phyloP scores from a whole-genome alignment of 2,113 vertebrate genomes.

The Brienomyrus brachyistius region DNA sequence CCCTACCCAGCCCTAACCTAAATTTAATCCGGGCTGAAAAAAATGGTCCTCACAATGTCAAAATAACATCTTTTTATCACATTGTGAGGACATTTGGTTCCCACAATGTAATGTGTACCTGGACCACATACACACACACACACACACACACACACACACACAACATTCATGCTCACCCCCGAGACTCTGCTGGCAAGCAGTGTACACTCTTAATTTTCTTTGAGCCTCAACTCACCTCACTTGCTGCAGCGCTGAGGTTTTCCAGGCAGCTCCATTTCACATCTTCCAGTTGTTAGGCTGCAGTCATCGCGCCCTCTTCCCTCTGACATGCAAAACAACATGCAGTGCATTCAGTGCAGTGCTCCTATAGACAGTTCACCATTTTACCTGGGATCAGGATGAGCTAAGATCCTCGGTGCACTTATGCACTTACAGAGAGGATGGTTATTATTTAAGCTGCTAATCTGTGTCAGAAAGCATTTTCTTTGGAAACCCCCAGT shows the following conservation, averaged over 20 bases:
- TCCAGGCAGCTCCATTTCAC: constrained; percentile 44
- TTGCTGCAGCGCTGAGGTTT: constrained; percentile 49
- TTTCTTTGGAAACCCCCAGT: neutral
- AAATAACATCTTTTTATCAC: too few relatives aligned
- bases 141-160: neutral
- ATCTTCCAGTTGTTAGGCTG: constrained; percentile 34
- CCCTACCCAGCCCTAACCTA: too few relatives aligned
- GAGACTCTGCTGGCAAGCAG: neutral
- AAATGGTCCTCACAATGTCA: too few relatives aligned
- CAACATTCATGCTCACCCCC: neutral
- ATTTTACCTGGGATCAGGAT: neutral
- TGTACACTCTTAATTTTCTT: neutral
- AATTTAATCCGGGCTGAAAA: too few relatives aligned
- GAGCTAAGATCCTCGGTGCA: neutral
- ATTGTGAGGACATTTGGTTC: too few relatives aligned
- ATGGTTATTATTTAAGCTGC: neutral
- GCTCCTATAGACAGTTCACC: constrained; percentile 9
- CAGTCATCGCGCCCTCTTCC: constrained; percentile 32
- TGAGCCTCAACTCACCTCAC: constrained; percentile 42
- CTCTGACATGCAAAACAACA: constrained; percentile 43
- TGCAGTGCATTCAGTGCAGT: constrained; percentile 22
- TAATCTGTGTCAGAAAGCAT: neutral
- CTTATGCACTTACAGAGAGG: neutral
- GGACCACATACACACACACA: neutral
- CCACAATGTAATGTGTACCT: too few relatives aligned